phyloP scores from a whole-genome alignment of 2,797 vertebrate genomes.

The Fundulus diaphanus region DNA sequence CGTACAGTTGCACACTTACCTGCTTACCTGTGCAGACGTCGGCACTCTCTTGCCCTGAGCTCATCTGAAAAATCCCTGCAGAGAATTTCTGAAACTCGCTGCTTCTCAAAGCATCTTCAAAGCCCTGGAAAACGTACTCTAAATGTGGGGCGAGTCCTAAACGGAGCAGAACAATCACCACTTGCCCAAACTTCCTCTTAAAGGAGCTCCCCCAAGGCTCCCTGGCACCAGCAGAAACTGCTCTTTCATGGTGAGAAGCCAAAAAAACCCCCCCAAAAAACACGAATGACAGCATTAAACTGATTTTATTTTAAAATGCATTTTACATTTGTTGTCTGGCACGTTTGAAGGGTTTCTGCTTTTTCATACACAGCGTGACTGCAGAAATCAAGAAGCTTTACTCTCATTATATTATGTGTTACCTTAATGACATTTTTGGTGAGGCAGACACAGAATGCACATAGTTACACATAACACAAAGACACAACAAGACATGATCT shows the following conservation, averaged over 20 bases:
- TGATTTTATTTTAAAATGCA: no score
- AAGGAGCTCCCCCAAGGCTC: slow-evolving; percentile 26
- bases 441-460: no score
- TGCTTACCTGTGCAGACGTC: slow-evolving; percentile 11
- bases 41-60: slow-evolving; percentile 26
- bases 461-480: no score
- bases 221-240: slow-evolving; percentile 35
- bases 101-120: slow-evolving; percentile 56
- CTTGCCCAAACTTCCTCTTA: slow-evolving; percentile 15
- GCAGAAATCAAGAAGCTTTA: no score
- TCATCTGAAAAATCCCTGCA: slow-evolving; percentile 53
- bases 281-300: no score
- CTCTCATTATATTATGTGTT: no score
- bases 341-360: no score
- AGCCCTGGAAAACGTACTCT: slow-evolving; percentile 40
- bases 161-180: slow-evolving; percentile 43
- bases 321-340: no score
- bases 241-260: slow-evolving; percentile 24
- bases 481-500: no score
- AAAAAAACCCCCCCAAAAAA: no score
- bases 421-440: no score
- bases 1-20: not conserved
- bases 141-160: slow-evolving; percentile 36
- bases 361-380: no score
- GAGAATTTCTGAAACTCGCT: slow-evolving; percentile 39